Base-by-base conservation (phyloP, 2,888 invertebrate genomes). In the Caenorhabditis sp. region DNA sequence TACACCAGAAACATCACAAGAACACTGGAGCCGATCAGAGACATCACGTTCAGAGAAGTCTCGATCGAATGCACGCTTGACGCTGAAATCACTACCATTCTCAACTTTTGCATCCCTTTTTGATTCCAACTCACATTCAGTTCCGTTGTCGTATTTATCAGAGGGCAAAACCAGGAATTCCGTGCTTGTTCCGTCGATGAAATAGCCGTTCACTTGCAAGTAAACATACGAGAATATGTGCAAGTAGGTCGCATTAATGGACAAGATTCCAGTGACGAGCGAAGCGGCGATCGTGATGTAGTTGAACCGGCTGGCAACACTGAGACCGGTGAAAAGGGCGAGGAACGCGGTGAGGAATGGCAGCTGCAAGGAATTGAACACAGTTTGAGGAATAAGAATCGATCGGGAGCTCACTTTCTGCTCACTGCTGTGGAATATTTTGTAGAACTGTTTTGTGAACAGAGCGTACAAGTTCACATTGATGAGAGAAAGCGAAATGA, bases 391-490 rank as follows among this genome's bases (percentile, higher is more conserved):
- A n/a, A n/a, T n/a, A n/a, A n/a, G n/a, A n/a, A n/a, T n/a, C n/a
- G n/a, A n/a, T n/a, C n/a, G n/a, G n/a, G n/a, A n/a, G n/a, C n/a
- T n/a, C n/a, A 75, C 75, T 20, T 76, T 76, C 15, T 70, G 68
- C 32, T 76, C 75, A 26, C 62, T 62, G 56, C 70, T 70, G 20
- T 76, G 75, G 35, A 76, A 76, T 4, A 76, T 70, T n/a, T 55
- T 62, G 55, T 70, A 76, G 56, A 70, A 76, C 30, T 76, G 75
- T 58, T 76, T 70, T n/a, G 68, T 76, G 56, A 63, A 70, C 15
- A 70, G 17, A 2, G 75, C 68, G 32, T 70, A 76, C 7, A 76
- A 35, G 13, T 66, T 58, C n/a, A 76, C 52, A 30, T 76, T 62
- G 43, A 70, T 41, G 4, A 76, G 62, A 9, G 63, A 56, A 0